Conservation (phyloP, 2,888 invertebrate genomes). For the Prosapia bicincta region DNA sequence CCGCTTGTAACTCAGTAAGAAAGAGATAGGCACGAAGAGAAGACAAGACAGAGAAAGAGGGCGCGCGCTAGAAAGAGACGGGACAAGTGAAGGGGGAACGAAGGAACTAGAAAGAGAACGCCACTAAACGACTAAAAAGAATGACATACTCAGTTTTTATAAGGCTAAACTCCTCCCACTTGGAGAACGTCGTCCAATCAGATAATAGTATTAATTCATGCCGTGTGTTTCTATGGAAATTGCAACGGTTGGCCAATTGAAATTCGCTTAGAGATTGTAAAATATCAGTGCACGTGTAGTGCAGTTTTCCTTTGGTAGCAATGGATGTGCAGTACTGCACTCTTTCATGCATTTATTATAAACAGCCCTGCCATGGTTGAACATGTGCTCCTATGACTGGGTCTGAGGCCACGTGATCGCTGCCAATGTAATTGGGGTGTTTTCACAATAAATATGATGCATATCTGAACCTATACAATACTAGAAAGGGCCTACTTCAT, state of each 20-base stretch:
- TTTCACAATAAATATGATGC: not conserved
- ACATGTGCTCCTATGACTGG: not conserved
- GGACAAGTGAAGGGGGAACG: not conserved
- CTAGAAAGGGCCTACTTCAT: no score
- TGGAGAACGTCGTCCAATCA: not conserved
- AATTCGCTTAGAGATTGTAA: not conserved
- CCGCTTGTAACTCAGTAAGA: not conserved
- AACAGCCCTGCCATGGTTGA: not conserved
- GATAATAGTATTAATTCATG: not conserved
- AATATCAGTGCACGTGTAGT: not conserved
- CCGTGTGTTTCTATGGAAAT: not conserved
- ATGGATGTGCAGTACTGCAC: constrained; percentile 2
- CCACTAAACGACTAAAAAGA: not conserved
- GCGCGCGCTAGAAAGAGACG: not conserved
- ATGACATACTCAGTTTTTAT: not conserved
- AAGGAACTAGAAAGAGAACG: not conserved
- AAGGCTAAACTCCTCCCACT: not conserved
- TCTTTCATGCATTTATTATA: not conserved
- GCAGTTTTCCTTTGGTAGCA: not conserved
- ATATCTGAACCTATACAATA: not conserved
- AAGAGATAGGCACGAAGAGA: not conserved
- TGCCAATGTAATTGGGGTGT: not conserved
- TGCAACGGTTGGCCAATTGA: not conserved
- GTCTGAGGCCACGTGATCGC: not conserved
- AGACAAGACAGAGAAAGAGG: not conserved